Evolutionary conservation across 2,113 vertebrate species (phyloP).

Genomic region (Nematolebias whitei): DNA sequence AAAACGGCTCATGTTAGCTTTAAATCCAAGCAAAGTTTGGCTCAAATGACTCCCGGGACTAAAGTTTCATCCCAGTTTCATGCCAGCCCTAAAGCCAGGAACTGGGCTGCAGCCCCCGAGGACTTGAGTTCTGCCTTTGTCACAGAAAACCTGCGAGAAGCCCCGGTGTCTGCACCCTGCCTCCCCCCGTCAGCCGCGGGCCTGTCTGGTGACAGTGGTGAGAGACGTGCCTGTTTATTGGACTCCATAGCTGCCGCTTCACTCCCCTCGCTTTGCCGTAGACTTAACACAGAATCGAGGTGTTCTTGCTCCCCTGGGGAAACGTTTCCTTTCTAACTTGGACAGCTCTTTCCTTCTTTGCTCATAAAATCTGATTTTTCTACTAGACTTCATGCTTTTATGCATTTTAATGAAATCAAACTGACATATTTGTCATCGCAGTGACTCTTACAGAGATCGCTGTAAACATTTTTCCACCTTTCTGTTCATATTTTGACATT

Average conservation of each 20-base stretch:
- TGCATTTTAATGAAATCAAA: constrained; percentile 12
- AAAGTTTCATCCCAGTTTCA: constrained; percentile 81
- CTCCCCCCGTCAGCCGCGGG: constrained; percentile 72
- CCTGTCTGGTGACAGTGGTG: constrained; percentile 87
- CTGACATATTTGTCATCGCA: constrained; percentile 23
- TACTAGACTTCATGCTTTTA: not conserved
- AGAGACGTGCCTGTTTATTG: constrained; percentile 75
- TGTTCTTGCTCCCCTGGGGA: constrained; percentile 30
- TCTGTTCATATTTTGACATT: constrained; percentile 28
- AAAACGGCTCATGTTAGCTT: constrained; percentile 85
- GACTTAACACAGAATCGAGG: constrained; percentile 44
- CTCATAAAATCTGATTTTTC: not conserved
- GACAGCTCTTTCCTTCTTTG: not conserved
- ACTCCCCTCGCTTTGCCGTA: constrained; percentile 38
- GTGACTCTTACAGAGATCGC: constrained; percentile 8
- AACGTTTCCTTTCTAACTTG: constrained; percentile 41
- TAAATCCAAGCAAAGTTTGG: constrained; percentile 80
- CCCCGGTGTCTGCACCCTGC: constrained; percentile 50
- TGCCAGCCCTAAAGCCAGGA: constrained; percentile 80
- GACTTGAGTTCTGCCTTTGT: constrained; percentile 81
- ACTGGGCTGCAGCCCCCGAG: constrained; percentile 80
- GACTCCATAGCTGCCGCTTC: constrained; percentile 41
- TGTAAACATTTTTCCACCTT: constrained; percentile 16
- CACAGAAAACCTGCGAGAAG: constrained; percentile 71
- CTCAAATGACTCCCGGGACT: constrained; percentile 74